phyloP scores from a whole-genome alignment of 2,888 invertebrate genomes.

The Thera britannica region DNA sequence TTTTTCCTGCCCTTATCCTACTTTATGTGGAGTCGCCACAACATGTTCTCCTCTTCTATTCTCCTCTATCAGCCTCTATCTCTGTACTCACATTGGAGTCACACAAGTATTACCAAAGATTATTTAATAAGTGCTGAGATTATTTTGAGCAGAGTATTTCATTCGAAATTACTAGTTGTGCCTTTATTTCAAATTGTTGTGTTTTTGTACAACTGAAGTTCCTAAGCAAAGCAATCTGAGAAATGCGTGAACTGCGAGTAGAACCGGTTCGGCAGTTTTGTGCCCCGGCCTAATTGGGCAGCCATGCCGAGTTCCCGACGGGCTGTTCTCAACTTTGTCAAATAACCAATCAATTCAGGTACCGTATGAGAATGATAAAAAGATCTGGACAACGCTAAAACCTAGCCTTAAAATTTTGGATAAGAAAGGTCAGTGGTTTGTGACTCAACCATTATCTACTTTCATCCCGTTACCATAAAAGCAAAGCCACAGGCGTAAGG shows the following conservation, averaged over 20 bases:
- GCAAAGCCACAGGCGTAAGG: not conserved
- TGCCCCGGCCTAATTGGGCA: constrained; percentile 22
- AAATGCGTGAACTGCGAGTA: constrained; percentile 24
- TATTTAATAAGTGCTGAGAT: too few relatives aligned
- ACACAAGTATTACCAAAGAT: too few relatives aligned
- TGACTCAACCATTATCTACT: not conserved
- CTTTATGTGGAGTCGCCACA: too few relatives aligned
- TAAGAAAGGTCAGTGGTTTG: too few relatives aligned
- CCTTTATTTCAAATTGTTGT: too few relatives aligned
- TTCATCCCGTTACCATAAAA: not conserved
- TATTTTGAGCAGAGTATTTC: too few relatives aligned
- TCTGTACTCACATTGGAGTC: too few relatives aligned
- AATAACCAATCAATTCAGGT: not conserved
- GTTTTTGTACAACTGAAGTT: constrained; percentile 1
- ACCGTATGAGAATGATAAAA: not conserved
- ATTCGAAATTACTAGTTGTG: not conserved
- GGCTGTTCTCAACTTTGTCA: not conserved
- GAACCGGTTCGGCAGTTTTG: constrained; percentile 31
- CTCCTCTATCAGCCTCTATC: too few relatives aligned
- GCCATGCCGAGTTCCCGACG: constrained; percentile 12
- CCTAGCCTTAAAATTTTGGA: too few relatives aligned
- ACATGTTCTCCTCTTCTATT: too few relatives aligned
- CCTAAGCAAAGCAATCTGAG: constrained; percentile 11
- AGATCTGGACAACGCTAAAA: too few relatives aligned
- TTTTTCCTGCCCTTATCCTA: not conserved